These are phyloP conservation scores for Phoeniculus purpureus DNA, from an alignment of 2,797 vertebrate species.

Conservation along the genomic window DNA sequence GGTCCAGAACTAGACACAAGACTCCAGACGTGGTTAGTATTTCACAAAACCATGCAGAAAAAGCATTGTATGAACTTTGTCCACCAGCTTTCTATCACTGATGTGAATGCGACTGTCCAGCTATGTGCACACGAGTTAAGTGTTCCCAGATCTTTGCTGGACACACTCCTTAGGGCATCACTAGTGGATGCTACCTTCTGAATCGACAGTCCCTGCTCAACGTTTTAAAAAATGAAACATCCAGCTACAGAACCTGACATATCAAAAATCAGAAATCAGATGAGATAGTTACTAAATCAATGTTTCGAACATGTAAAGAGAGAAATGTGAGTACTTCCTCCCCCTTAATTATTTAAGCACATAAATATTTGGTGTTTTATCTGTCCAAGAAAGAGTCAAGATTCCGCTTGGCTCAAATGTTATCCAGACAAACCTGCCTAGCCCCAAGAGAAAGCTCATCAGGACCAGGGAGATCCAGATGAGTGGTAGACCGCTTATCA, in stretches of 20 bases:
- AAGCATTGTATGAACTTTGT: background rate
- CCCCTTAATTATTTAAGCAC: background rate
- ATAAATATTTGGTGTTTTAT: slow-evolving; percentile 29
- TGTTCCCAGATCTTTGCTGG: background rate
- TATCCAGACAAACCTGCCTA: background rate
- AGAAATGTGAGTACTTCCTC: background rate
- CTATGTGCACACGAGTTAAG: background rate
- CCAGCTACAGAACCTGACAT: slow-evolving; percentile 6
- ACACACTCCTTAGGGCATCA: background rate
- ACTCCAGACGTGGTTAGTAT: background rate
- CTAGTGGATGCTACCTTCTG: background rate
- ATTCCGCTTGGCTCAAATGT: background rate
- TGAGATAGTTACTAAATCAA: slow-evolving; percentile 34
- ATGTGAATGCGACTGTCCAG: background rate
- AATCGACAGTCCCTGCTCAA: background rate
- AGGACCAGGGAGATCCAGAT: background rate
- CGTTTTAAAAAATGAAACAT: background rate
- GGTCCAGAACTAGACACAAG: no score
- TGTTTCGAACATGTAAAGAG: background rate
- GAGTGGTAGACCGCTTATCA: background rate
- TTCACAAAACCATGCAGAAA: background rate
- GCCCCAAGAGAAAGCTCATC: background rate
- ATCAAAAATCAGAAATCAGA: slow-evolving; percentile 28
- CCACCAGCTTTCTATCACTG: background rate
- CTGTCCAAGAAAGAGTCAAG: background rate